Conservation (phyloP, 2,888 invertebrate genomes). For the Trichogramma evanescens region DNA sequence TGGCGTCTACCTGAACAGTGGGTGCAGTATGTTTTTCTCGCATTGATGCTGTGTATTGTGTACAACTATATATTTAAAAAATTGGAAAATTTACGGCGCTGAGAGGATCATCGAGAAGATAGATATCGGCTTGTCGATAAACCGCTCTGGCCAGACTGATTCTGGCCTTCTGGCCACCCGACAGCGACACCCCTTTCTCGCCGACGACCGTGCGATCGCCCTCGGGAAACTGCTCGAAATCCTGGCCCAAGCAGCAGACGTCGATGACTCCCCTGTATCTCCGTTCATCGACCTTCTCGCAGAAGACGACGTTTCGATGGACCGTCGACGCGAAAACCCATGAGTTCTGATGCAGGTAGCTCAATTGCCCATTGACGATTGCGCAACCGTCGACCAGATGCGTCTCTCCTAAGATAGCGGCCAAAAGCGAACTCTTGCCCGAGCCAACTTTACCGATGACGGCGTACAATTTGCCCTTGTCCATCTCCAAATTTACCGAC, state of each 20-base stretch:
- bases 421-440: slow-evolving; percentile 64
- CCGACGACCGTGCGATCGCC: slow-evolving; percentile 67
- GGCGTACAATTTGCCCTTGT: slow-evolving; percentile 57
- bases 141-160: slow-evolving; percentile 70
- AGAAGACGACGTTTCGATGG: slow-evolving; percentile 80
- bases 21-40: too few species aligned
- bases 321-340: slow-evolving; percentile 79
- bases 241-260: slow-evolving; percentile 44
- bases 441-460: slow-evolving; percentile 71
- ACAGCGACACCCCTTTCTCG: slow-evolving; percentile 64
- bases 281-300: slow-evolving; percentile 57
- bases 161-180: slow-evolving; percentile 68
- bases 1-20: slow-evolving; percentile 51
- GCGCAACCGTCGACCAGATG: slow-evolving; percentile 56
- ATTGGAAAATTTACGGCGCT: slow-evolving; percentile 34
- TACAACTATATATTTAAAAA: too few species aligned
- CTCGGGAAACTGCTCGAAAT: slow-evolving; percentile 57
- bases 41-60: too few species aligned
- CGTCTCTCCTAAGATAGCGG: slow-evolving; percentile 68
- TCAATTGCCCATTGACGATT: slow-evolving; percentile 58
- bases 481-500: slow-evolving; percentile 51
- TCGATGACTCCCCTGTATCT: slow-evolving; percentile 51
- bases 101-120: slow-evolving; percentile 69
- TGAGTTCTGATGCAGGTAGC: slow-evolving; percentile 78
- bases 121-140: slow-evolving; percentile 72